Evolutionary conservation across 2,113 vertebrate genomes (phyloP).

Genomic region (Lasiurus borealis): DNA sequence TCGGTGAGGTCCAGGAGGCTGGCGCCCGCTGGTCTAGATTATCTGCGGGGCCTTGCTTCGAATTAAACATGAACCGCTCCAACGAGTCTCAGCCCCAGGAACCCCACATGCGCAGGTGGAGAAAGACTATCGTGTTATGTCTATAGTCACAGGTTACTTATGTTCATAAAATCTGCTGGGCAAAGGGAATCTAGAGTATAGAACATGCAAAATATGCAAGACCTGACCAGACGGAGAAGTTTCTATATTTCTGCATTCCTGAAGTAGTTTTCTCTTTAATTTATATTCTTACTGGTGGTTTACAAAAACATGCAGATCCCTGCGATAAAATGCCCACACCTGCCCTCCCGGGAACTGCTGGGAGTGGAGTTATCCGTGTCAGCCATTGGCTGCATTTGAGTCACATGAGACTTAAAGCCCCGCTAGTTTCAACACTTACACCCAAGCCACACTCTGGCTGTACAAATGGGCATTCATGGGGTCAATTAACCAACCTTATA

Average conservation of each 20-base stretch:
- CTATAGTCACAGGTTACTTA: not conserved
- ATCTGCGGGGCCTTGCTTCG: not conserved
- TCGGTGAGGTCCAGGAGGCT: too few relatives aligned
- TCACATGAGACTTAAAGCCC: slow-evolving; percentile 44
- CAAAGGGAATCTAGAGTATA: slow-evolving; percentile 20
- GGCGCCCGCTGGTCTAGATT: not conserved
- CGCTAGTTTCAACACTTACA: not conserved
- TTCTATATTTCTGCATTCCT: not conserved
- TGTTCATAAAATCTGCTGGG: not conserved
- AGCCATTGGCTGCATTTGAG: not conserved
- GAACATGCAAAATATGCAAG: not conserved
- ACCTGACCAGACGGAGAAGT: not conserved
- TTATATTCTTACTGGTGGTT: not conserved
- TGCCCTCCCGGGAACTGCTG: not conserved
- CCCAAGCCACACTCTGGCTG: not conserved
- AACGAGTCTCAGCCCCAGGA: not conserved
- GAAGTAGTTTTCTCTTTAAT: not conserved
- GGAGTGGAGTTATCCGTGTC: not conserved
- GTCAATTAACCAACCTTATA: not conserved
- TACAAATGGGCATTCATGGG: slow-evolving; percentile 14
- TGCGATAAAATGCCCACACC: not conserved
- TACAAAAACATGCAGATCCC: slow-evolving; percentile 6
- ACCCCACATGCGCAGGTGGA: not conserved
- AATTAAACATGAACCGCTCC: too few relatives aligned
- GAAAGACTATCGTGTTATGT: not conserved